phyloP scores from a whole-genome alignment of 2,888 invertebrate genomes.

The Masnerella sp. region DNA sequence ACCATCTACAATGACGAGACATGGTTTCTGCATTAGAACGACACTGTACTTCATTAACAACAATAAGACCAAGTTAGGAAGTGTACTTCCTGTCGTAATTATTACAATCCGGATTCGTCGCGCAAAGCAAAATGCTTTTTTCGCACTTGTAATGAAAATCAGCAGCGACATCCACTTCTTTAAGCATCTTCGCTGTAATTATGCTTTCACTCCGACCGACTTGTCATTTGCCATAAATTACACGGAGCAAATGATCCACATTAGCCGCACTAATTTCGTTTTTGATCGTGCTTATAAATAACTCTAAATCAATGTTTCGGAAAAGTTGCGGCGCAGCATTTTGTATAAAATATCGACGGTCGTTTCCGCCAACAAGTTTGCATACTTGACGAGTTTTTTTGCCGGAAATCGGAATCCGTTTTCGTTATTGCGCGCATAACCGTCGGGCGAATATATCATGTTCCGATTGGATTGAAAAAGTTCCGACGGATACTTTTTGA shows the following conservation, averaged over 20 bases:
- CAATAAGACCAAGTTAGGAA: constrained; percentile 68
- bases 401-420: constrained; percentile 53
- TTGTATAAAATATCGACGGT: constrained; percentile 35
- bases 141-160: constrained; percentile 31
- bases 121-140: constrained; percentile 31
- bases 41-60: constrained; percentile 75
- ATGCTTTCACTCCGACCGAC: constrained; percentile 16
- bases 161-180: constrained; percentile 25
- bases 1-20: constrained; percentile 64
- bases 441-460: constrained; percentile 14
- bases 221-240: constrained; percentile 41
- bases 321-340: constrained; percentile 14
- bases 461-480: constrained; percentile 19
- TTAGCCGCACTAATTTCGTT: constrained; percentile 21
- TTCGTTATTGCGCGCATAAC: constrained; percentile 23
- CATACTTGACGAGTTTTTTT: constrained; percentile 28
- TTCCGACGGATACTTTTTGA: constrained; percentile 12
- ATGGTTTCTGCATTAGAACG: constrained; percentile 77
- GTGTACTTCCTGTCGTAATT: constrained; percentile 60
- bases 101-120: constrained; percentile 52
- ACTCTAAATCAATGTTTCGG: constrained; percentile 17
- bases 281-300: constrained; percentile 38
- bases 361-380: constrained; percentile 37
- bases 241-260: constrained; percentile 22
- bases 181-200: constrained; percentile 26